Conservation (phyloP, 64 coral and sea anemone genomes). For the Trachythela sp. region DNA sequence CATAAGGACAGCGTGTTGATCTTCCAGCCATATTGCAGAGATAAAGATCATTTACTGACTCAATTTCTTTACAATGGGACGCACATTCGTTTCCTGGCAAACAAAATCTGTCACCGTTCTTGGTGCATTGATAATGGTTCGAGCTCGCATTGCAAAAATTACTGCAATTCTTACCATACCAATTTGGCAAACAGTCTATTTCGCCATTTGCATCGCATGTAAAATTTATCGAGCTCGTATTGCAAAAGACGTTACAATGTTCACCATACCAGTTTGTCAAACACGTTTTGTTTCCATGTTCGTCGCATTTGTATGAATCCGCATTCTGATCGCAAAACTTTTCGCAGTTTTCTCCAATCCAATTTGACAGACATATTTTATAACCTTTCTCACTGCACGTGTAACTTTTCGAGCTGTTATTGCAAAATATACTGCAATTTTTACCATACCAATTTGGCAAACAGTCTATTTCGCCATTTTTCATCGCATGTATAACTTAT, state of each 20-base stretch:
- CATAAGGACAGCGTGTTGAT: not conserved
- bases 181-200: not conserved
- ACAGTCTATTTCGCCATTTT: not conserved
- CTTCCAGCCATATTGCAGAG: not conserved
- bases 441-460: not conserved
- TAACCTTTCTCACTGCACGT: not conserved
- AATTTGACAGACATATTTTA: not conserved
- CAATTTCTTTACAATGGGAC: not conserved
- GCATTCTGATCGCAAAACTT: not conserved
- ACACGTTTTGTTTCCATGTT: not conserved
- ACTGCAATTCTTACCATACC: not conserved
- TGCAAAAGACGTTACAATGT: not conserved
- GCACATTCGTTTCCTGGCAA: not conserved
- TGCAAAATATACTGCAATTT: not conserved
- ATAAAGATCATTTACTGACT: conserved; percentile 1
- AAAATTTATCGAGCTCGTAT: not conserved
- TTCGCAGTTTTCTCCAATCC: not conserved
- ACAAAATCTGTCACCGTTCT: not conserved
- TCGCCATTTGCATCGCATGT: not conserved
- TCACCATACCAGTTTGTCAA: not conserved
- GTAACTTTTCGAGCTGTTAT: not conserved
- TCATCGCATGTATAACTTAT: not conserved
- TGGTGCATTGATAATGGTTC: not conserved
- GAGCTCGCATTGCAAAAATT: not conserved
- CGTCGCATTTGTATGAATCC: not conserved